A percentile compares a stretch with the other conserved stretches of the same genome.
phyloP scores from a whole-genome alignment of 2,888 invertebrate species.

The Synanthedon formicaeformis region DNA sequence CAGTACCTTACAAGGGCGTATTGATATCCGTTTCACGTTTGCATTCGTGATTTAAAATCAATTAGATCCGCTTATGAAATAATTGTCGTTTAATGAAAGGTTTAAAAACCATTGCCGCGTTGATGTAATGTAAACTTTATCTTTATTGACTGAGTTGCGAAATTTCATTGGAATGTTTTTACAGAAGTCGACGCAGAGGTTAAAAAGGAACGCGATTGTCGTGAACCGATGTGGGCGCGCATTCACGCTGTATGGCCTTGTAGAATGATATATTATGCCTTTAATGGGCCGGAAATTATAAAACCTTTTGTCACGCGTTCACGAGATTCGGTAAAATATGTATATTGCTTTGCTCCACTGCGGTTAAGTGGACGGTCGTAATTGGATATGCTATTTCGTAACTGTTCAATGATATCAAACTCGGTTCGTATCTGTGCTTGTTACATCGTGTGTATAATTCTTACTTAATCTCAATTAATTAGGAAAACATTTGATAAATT shows the following conservation, averaged over 20 bases:
- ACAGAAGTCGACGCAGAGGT: slow-evolving; percentile 23
- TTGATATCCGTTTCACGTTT: slow-evolving; percentile 49
- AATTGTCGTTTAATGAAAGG: slow-evolving; percentile 34
- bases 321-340: slow-evolving; percentile 29
- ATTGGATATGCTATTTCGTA: slow-evolving; percentile 34
- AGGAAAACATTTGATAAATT: not conserved
- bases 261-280: slow-evolving; percentile 37
- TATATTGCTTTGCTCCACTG: slow-evolving; percentile 23
- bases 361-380: slow-evolving; percentile 21
- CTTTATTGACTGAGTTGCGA: slow-evolving; percentile 33
- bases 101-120: slow-evolving; percentile 19
- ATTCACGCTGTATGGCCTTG: slow-evolving; percentile 53
- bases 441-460: not conserved
- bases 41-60: slow-evolving; percentile 38
- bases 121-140: slow-evolving; percentile 38
- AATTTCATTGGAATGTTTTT: slow-evolving; percentile 25
- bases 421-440: not conserved
- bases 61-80: slow-evolving; percentile 58
- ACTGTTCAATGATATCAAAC: slow-evolving; percentile 9
- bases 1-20: slow-evolving; percentile 48
- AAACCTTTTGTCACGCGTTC: slow-evolving; percentile 35
- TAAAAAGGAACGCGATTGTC: slow-evolving; percentile 54
- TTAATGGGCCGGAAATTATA: slow-evolving; percentile 61
- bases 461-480: not conserved
- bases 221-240: slow-evolving; percentile 35